Base-by-base conservation (phyloP, 1,140 invertebrate genomes). In the Lysiphlebus fabarum region DNA sequence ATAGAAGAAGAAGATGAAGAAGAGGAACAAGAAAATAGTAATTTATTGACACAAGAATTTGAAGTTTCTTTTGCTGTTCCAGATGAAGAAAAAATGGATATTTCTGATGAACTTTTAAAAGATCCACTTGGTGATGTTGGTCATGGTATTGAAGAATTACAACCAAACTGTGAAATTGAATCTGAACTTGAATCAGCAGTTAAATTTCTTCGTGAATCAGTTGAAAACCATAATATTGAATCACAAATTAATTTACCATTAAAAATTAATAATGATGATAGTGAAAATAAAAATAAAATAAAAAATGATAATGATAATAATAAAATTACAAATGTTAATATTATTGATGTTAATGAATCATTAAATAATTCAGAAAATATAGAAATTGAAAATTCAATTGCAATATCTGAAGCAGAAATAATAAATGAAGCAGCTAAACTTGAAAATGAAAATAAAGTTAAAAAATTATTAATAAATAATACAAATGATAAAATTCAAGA, bases 341-440 rank as follows among this genome's bases (percentile, higher is more conserved):
- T 26, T 26, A 4, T 26, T 4, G 17, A 26, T 26, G 4, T 26
- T 2, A 26, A 26, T 26, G 17, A 26, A 26, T 26, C 10, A 67
- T 70, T 6, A 65, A 64, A 67, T 17, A 63, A 68, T 12, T 34
- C 67, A 34, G 62, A 64, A 12, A 71, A 73, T 38, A 50, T 74
- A 12, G 61, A 50, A 5, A 26, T 57, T 11, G 51, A 68, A 0
- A 70, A 76, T 69, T 66, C 76, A 11, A 78, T 79, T 41, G 70
- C 74, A 0, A 79, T 78, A 60, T 79, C 76, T 1, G 77, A 79
- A 64, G 75, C 76, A 17, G 76, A 79, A 64, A 78, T 80, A 5
- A 78, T 78, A 44, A 74, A 73, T 11, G 76, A 78, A 55, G 76
- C 76, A n/a, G 72, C 69, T 9, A 78, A 79, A 65, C 59, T 79